Conservation (phyloP, 2,888 invertebrate species). For the Brenthis hecate region DNA sequence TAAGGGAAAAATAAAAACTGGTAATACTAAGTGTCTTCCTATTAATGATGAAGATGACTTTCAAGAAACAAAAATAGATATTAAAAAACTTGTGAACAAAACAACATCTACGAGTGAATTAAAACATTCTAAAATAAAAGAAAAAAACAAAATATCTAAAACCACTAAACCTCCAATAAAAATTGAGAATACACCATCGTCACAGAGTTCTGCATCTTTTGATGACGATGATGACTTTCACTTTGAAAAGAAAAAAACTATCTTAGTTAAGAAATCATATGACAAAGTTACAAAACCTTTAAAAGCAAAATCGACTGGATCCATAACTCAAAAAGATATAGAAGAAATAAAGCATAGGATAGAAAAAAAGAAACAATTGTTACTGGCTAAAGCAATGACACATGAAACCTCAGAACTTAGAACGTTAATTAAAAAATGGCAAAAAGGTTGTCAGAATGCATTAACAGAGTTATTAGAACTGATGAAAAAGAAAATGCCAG, state of each 20-base stretch:
- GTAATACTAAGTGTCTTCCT: not conserved
- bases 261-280: conserved; percentile 64
- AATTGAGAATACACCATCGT: conserved; percentile 38
- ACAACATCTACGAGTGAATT: conserved; percentile 46
- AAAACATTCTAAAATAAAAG: conserved; percentile 38
- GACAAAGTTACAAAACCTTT: conserved; percentile 61
- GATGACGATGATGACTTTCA: conserved; percentile 67
- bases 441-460: conserved; percentile 78
- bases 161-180: conserved; percentile 32
- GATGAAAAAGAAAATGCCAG: conserved; percentile 67
- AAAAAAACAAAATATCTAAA: conserved; percentile 32
- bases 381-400: conserved; percentile 61
- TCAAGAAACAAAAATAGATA: conserved; percentile 43
- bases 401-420: conserved; percentile 75
- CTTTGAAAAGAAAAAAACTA: conserved; percentile 61
- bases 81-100: conserved; percentile 49
- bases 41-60: conserved; percentile 57
- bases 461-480: conserved; percentile 73
- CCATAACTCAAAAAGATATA: conserved; percentile 71
- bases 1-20: conserved; percentile 41
- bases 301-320: conserved; percentile 73
- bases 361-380: conserved; percentile 65
- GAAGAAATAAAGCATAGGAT: conserved; percentile 69
- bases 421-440: conserved; percentile 78
- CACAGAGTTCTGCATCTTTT: conserved; percentile 49